These are phyloP conservation scores for Spodoptera littoralis DNA, from an alignment of 2,888 invertebrate species.

Conservation along the genomic window DNA sequence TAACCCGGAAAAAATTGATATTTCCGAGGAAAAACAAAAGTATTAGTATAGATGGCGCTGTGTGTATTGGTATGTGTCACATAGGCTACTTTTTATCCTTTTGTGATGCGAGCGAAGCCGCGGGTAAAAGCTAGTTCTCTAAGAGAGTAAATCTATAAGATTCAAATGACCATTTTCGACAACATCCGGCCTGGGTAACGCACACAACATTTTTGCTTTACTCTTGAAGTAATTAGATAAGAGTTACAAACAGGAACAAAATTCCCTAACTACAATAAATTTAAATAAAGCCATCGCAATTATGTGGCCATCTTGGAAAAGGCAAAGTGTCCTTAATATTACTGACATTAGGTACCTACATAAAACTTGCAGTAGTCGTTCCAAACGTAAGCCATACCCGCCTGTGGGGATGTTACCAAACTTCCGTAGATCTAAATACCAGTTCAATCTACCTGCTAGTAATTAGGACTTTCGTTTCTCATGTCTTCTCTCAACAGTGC, in stretches of 20 bases:
- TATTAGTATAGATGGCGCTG: too few species aligned
- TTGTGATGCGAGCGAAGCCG: too few species aligned
- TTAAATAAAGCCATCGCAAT: slow-evolving; percentile 90
- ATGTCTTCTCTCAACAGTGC: slow-evolving; percentile 94
- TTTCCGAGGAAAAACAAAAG: too few species aligned
- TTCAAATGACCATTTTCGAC: too few species aligned
- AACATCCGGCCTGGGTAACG: too few species aligned
- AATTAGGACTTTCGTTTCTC: slow-evolving; percentile 90
- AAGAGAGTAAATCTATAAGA: too few species aligned
- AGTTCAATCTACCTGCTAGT: slow-evolving; percentile 90
- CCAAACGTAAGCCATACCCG: slow-evolving; percentile 98
- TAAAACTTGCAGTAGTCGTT: slow-evolving; percentile 95
- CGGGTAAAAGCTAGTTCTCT: too few species aligned
- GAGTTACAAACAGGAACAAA: not conserved
- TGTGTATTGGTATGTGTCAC: too few species aligned
- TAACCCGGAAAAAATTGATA: too few species aligned
- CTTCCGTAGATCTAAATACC: slow-evolving; percentile 97
- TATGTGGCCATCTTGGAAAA: slow-evolving; percentile 98
- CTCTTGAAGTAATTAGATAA: too few species aligned
- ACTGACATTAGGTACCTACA: slow-evolving; percentile 92
- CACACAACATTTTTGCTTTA: too few species aligned
- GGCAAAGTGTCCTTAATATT: slow-evolving; percentile 98
- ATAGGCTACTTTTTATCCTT: too few species aligned
- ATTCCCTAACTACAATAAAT: not conserved
- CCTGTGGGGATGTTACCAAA: slow-evolving; percentile 88